Percentiles rank a stretch among this genome's conserved stretches.
Conservation (phyloP, 1,140 invertebrate species). For the Danaus melanippus region DNA sequence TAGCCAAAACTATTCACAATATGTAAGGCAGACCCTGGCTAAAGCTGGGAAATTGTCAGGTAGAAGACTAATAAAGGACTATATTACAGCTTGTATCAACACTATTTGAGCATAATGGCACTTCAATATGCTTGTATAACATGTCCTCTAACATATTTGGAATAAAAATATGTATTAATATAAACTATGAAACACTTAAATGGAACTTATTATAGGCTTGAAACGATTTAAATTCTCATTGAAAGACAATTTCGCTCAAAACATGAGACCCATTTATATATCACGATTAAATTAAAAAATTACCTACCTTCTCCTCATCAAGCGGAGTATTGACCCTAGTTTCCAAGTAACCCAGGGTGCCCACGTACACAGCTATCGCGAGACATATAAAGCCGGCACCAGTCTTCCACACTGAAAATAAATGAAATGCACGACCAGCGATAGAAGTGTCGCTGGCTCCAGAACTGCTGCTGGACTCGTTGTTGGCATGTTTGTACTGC, state of each 20-base stretch:
- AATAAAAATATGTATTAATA: too few relatives aligned
- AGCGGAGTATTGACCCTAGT: constrained; percentile 91
- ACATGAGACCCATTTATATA: neutral
- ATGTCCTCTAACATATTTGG: too few relatives aligned
- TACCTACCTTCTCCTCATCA: constrained; percentile 79
- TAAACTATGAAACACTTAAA: neutral
- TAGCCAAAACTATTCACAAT: too few relatives aligned
- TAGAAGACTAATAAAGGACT: too few relatives aligned
- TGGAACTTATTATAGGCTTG: neutral
- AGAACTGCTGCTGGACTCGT: constrained; percentile 56
- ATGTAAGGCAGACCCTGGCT: too few relatives aligned
- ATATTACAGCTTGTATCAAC: too few relatives aligned
- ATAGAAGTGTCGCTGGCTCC: constrained; percentile 42
- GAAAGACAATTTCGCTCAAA: neutral
- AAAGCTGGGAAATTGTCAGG: too few relatives aligned
- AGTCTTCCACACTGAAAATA: constrained; percentile 70
- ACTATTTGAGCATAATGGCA: too few relatives aligned
- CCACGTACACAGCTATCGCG: constrained; percentile 79
- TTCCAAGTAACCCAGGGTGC: constrained; percentile 87
- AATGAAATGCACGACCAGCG: constrained; percentile 33
- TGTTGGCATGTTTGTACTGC: constrained; percentile 54
- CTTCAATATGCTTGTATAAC: too few relatives aligned
- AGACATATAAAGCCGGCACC: constrained; percentile 71
- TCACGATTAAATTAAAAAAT: neutral
- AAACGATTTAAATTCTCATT: too few relatives aligned